Evolutionary conservation across 2,113 vertebrate genomes (phyloP).

Genomic region (Calidris pugnax): DNA sequence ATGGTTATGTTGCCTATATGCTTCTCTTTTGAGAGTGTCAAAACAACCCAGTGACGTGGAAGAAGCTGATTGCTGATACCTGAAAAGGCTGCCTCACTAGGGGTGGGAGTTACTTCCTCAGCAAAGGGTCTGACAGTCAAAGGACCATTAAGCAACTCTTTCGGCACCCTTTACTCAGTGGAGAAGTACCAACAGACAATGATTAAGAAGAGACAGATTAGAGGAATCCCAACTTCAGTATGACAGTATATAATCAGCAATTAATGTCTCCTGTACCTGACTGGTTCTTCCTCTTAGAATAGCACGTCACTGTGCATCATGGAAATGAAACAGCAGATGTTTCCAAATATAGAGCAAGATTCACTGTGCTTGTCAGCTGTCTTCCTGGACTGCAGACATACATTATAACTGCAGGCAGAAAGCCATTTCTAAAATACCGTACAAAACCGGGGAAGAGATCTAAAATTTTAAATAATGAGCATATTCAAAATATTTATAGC

Average conservation of each 20-base stretch:
- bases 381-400: neutral
- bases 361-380: conserved; percentile 28
- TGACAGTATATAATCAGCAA: neutral
- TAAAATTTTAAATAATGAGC: neutral
- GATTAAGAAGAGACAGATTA: neutral
- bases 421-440: neutral
- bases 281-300: conserved; percentile 19
- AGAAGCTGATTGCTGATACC: rapidly evolving
- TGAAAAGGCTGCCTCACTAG: neutral
- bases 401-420: neutral
- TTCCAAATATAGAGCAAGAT: conserved; percentile 52
- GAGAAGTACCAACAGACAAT: neutral
- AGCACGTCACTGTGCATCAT: conserved; percentile 11
- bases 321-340: conserved; percentile 42
- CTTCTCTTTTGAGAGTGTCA: neutral
- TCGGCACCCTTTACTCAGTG: neutral
- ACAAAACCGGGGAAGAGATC: neutral
- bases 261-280: neutral
- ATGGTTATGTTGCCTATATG: neutral
- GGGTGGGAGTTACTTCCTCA: neutral
- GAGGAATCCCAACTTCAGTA: neutral
- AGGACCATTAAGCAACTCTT: neutral
- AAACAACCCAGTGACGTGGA: neutral
- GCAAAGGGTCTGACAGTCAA: neutral
- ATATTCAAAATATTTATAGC: neutral